A percentile compares a stretch with the other conserved stretches of the same genome.
Conservation (phyloP, 2,797 vertebrate species). For the Distichodus sexfasciatus region DNA sequence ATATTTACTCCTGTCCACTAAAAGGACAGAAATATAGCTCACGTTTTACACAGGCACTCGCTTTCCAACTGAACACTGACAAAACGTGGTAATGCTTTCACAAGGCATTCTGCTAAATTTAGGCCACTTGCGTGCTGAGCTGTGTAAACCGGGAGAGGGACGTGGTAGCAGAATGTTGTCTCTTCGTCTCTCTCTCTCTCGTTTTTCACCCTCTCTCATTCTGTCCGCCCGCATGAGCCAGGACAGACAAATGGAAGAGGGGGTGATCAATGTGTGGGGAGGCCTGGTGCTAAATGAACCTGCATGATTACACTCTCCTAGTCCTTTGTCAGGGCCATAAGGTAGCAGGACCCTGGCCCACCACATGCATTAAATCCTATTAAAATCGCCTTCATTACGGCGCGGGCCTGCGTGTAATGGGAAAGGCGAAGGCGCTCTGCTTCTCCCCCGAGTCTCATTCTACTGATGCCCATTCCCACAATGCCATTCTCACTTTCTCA, state of each 20-base stretch:
- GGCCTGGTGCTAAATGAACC: constrained; percentile 49
- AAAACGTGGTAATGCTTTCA: neutral
- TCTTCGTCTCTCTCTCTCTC: neutral
- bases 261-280: constrained; percentile 45
- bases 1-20: constrained; percentile 8
- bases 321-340: constrained; percentile 44
- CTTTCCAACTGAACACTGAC: neutral
- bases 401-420: constrained; percentile 51
- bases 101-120: neutral
- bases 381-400: constrained; percentile 60
- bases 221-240: constrained; percentile 6
- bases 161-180: neutral
- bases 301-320: constrained; percentile 53
- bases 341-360: constrained; percentile 53
- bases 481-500: constrained; percentile 55
- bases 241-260: constrained; percentile 25
- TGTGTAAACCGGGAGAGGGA: neutral
- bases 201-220: neutral
- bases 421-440: constrained; percentile 48
- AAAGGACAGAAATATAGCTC: neutral
- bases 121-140: neutral
- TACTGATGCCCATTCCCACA: constrained; percentile 52
- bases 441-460: constrained; percentile 56
- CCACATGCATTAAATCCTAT: constrained; percentile 62
- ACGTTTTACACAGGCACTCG: neutral